These are phyloP conservation scores for Mionectes macconnelli DNA, from an alignment of 2,113 vertebrate species.

Conservation along the genomic window DNA sequence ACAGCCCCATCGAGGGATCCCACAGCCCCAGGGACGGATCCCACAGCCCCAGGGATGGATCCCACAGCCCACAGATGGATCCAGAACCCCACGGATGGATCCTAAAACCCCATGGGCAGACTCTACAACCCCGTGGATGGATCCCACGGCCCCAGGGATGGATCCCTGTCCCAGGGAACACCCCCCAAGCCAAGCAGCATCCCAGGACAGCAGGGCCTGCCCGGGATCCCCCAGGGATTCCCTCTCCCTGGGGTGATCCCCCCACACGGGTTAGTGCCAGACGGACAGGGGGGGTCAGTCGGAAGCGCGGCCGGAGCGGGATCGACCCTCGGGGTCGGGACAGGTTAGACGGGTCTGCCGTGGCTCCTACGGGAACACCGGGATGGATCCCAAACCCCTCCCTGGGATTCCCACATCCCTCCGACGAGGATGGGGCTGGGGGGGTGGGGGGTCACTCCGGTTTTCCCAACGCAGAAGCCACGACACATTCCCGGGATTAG, in stretches of 20 bases:
- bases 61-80: too few species aligned
- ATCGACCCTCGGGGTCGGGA: background rate
- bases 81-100: background rate
- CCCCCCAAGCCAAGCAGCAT: background rate
- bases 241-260: background rate
- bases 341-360: background rate
- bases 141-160: too few species aligned
- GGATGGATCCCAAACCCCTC: too few species aligned
- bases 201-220: background rate
- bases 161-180: background rate
- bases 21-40: background rate
- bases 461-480: background rate
- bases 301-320: background rate
- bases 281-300: background rate
- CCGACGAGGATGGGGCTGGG: background rate
- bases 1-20: background rate
- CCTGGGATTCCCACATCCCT: background rate
- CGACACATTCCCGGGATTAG: background rate
- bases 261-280: background rate
- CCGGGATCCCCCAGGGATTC: background rate
- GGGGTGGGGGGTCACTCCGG: background rate
- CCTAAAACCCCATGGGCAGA: background rate
- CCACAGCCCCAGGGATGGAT: background rate
- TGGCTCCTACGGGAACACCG: fast-evolving
- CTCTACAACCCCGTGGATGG: too few species aligned